A percentile compares a stretch with the other conserved stretches of the same genome.
These are phyloP conservation scores for Trematocara stigmaticum DNA, from an alignment of 2,113 vertebrate genomes.

Conservation along the genomic window DNA sequence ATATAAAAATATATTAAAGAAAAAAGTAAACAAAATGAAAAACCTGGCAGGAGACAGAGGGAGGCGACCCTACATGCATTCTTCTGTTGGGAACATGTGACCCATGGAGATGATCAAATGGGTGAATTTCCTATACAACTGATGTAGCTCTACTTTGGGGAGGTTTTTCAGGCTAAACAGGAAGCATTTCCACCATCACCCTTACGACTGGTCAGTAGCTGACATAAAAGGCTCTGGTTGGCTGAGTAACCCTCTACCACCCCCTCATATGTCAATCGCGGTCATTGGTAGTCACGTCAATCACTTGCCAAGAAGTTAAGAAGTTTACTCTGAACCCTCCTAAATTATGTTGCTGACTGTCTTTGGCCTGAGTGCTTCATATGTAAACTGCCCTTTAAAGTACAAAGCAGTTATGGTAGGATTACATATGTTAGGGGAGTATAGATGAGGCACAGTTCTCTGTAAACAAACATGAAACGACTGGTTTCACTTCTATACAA, in stretches of 20 bases:
- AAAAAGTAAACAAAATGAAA: background rate
- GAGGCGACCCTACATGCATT: background rate
- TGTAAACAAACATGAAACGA: background rate
- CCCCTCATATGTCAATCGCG: background rate
- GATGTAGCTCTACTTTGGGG: background rate
- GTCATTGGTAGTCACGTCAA: background rate
- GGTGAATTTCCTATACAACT: background rate
- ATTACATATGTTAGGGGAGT: background rate
- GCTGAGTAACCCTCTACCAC: background rate
- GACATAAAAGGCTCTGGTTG: background rate
- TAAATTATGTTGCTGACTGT: background rate
- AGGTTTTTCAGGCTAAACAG: background rate
- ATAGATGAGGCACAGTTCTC: background rate
- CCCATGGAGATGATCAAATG: background rate
- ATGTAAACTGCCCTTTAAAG: background rate
- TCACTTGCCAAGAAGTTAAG: background rate
- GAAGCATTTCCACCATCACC: background rate
- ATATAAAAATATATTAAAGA: background rate
- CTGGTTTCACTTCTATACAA: background rate
- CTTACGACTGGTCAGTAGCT: background rate
- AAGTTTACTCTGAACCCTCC: background rate
- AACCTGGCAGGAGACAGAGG: accelerated
- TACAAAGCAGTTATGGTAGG: background rate
- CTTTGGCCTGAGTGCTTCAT: background rate
- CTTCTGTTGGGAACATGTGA: background rate